Evolutionary conservation across 2,113 vertebrate species (phyloP), one percentile per base, ranked within the genome.

Genomic region (Atherinomorus stipes): DNA sequence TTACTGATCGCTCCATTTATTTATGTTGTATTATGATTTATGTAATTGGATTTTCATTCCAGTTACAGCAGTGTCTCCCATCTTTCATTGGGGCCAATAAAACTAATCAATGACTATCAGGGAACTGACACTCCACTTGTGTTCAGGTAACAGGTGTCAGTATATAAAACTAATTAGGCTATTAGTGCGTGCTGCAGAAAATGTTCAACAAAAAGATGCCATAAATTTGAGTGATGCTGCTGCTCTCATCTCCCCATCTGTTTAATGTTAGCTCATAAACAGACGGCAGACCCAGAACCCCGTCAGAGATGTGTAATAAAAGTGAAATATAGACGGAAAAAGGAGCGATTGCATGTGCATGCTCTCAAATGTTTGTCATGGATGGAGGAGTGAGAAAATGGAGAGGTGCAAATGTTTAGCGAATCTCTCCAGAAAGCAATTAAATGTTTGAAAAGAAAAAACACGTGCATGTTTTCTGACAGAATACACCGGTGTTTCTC

Each of bases 241-340:
- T 34, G 31, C 60, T 72, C 66, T 80, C 52, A 15, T 50, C 64
- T 75, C 63, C 37, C 78, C 71, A 44, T 85, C 85, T 87, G 84
- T 81, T 85, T 73, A 78, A 84, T 87, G 73, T 82, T 60, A 22
- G 76, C 81, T 83, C 70, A 53, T 71, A 81, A 85, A 83, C 80
- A 88, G 76, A 54, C 60, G 58, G 57, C 70, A 61, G 67, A 83
- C 62, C 53, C 38, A 38, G 51, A 64, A n/a, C 81, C 65, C 72
- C 45, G 15, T 61, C 77, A 83, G 85, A 66, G 47, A 26, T 22
- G 4, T 61, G 67, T 71, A 71, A 81, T 77, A 68, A 77, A 81
- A 79, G 60, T 53, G 64, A 87, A 84, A 76, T 71, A 77, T 63
- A 77, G 53, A 69, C 64, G 66, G 49, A 51, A 54, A 70, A 61